Evolutionary conservation across 2,113 vertebrate species (phyloP).

Genomic region (Ceyx margarethae): DNA sequence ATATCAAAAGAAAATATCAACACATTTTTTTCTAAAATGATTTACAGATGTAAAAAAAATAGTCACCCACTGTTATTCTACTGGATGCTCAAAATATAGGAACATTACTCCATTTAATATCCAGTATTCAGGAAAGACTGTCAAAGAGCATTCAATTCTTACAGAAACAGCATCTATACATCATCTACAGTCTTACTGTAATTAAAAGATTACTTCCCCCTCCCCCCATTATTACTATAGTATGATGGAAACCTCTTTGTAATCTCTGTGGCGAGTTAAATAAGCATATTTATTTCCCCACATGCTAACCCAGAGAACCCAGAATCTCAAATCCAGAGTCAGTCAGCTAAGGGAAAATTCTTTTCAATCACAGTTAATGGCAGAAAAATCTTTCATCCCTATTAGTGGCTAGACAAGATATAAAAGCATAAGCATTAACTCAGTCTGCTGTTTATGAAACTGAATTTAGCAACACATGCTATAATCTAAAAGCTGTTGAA

Average conservation of each 20-base stretch:
- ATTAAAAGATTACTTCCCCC: neutral
- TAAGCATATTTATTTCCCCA: neutral
- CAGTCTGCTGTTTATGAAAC: neutral
- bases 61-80: neutral
- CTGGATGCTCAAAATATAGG: neutral
- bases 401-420: neutral
- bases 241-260: neutral
- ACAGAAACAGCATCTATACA: neutral
- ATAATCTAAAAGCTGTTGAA: neutral
- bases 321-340: neutral
- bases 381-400: neutral
- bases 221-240: neutral
- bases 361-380: neutral
- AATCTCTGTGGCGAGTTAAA: neutral
- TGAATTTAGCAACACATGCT: neutral
- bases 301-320: neutral
- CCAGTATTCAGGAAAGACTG: neutral
- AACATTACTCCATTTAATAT: neutral
- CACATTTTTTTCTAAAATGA: neutral
- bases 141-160: neutral
- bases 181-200: neutral
- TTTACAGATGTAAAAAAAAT: neutral
- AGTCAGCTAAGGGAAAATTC: neutral
- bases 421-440: neutral
- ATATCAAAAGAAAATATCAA: slow-evolving; percentile 26